A percentile compares a stretch with the other conserved stretches of the same genome.
These are phyloP conservation scores for Drosophila tropicalis DNA, from an alignment of 1,140 invertebrate species.

Conservation along the genomic window DNA sequence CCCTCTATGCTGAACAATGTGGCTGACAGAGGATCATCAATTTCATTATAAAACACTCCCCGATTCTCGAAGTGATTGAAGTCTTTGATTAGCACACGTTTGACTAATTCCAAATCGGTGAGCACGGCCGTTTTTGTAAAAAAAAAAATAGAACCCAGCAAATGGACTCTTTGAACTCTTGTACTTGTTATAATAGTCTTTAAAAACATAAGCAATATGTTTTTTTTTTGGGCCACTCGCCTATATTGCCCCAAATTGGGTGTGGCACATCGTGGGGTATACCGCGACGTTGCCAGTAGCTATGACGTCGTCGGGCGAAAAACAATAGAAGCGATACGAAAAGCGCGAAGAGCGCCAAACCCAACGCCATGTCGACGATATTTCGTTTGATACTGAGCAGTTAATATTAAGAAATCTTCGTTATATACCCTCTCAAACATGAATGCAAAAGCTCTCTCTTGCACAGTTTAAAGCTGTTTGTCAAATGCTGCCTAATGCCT, in stretches of 20 bases:
- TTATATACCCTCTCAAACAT: not conserved
- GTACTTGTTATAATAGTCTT: conserved; percentile 64
- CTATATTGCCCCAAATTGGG: conserved; percentile 53
- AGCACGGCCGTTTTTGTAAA: conserved; percentile 50
- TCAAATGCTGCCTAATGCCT: too few species aligned
- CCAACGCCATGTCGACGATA: conserved; percentile 43
- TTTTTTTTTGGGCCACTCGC: conserved; percentile 82
- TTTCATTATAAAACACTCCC: conserved; percentile 82
- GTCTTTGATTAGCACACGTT: conserved; percentile 86
- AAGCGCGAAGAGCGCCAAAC: conserved; percentile 43
- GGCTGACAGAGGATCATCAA: conserved; percentile 83
- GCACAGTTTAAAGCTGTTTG: too few species aligned
- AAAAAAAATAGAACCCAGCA: conserved; percentile 67
- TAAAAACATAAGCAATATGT: conserved; percentile 45
- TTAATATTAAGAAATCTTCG: too few species aligned
- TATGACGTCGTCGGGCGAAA: conserved; percentile 57
- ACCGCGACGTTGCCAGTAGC: conserved; percentile 62
- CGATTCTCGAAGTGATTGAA: conserved; percentile 85
- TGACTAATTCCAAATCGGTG: conserved; percentile 85
- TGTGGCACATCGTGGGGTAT: conserved; percentile 62
- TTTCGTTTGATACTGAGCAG: too few species aligned
- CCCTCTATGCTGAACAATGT: conserved; percentile 84
- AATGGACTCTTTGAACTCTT: conserved; percentile 50
- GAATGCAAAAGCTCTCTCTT: conserved; percentile 9
- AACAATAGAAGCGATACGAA: conserved; percentile 43